Base-by-base conservation (phyloP, 2,113 vertebrate genomes). In the Puffinus mauretanicus region DNA sequence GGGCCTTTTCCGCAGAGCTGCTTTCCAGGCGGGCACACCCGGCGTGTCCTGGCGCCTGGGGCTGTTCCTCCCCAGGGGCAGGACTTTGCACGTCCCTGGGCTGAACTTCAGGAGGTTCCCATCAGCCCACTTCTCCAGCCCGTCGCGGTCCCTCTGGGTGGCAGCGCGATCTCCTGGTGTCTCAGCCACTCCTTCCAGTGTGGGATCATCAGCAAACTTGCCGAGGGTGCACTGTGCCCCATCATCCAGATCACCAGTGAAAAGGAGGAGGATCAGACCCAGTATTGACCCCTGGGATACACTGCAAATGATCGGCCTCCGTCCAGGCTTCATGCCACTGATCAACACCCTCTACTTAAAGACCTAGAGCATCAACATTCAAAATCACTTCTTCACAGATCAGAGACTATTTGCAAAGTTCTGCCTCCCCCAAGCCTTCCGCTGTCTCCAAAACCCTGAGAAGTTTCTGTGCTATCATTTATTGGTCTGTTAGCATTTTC, bases 151-250 rank as follows among this genome's bases (percentile, higher is more conserved):
- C 40, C 20, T 66, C 40, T 44, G 20, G 13, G 19, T 44, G 40
- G 20, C 13, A 32, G 29, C 40, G 6, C 0, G 1, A n/a, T 16
- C 16, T 4, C 30, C 30, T n/a, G 22, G 22, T 47, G 32, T 16
- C 60, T 61, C n/a, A 38, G 24, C 22, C 57, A 22, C 57, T 58
- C 13, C 57, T 27, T 8, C 57, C 20, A 22, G 5, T 22, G 32
- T 58, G 57, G 57, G 34, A 60, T 60, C 6, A 2, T 24, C 57
- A n/a, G 57, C 42, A 34, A 46, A 38, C 26, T 47, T n/a, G 16
- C 46, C 2, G 2, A 40, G 15, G 36, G 51, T 13, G 51, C 49
- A 7, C 27, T 22, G 49, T 72, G 36, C 26, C 70, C 51, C 36
- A 54, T 24, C 70, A 40, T 54, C 69, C 49, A 12, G 19, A 22